Percentiles rank a stretch among this genome's conserved stretches.
These are phyloP conservation scores for Yponomeuta malinellus DNA, from an alignment of 2,888 invertebrate species.

Conservation along the genomic window DNA sequence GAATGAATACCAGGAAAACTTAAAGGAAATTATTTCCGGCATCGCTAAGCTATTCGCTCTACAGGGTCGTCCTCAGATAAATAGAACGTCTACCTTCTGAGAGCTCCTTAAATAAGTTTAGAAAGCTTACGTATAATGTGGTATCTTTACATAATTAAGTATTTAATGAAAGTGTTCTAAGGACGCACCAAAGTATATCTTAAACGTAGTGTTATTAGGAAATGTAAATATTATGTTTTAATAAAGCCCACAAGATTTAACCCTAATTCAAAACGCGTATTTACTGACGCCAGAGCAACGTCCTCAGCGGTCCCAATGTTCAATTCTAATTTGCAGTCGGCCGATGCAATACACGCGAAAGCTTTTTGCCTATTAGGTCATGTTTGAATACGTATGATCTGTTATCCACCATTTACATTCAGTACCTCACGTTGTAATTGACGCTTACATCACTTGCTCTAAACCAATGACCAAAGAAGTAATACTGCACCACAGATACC, in stretches of 20 bases:
- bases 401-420: not conserved
- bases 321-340: conserved; percentile 10
- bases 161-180: no score
- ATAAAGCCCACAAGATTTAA: not conserved
- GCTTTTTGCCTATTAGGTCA: conserved; percentile 36
- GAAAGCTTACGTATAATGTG: no score
- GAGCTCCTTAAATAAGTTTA: no score
- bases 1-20: conserved; percentile 62
- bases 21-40: conserved; percentile 58
- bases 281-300: not conserved
- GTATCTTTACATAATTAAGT: no score
- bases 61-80: not conserved
- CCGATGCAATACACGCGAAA: conserved; percentile 1
- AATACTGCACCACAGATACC: no score
- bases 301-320: not conserved
- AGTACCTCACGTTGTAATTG: not conserved
- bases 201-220: no score
- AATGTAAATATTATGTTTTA: not conserved
- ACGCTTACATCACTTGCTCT: no score
- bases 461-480: no score
- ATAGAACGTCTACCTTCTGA: not conserved
- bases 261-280: not conserved
- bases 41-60: not conserved
- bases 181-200: no score
- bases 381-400: conserved; percentile 29